phyloP scores from a whole-genome alignment of 1,140 invertebrate genomes.

The Ceratosolen solmsi region DNA sequence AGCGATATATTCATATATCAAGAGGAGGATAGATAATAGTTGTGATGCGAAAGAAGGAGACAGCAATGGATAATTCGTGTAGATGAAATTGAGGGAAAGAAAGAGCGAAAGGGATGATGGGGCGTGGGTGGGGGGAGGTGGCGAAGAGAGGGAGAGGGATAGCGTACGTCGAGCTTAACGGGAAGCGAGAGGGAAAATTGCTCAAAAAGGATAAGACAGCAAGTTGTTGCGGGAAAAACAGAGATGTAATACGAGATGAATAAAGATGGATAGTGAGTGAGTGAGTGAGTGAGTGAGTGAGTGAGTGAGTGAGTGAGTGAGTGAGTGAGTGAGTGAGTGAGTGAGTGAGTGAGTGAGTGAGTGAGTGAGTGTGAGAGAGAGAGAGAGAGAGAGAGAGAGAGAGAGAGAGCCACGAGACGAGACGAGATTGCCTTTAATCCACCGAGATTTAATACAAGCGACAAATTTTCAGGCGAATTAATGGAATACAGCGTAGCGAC shows the following conservation, averaged over 20 bases:
- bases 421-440: constrained; percentile 70
- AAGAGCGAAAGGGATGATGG: background rate
- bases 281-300: constrained; percentile 31
- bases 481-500: constrained; percentile 64
- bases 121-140: constrained; percentile 15
- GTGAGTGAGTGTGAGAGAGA: constrained; percentile 34
- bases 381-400: constrained; percentile 53
- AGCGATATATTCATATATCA: background rate
- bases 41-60: constrained; percentile 16
- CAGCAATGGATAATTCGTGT: constrained; percentile 34
- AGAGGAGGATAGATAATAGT: constrained; percentile 33
- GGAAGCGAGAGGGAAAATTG: constrained; percentile 28
- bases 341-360: constrained; percentile 47
- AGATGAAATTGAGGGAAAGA: constrained; percentile 32
- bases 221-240: constrained; percentile 42
- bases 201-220: constrained; percentile 46
- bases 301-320: constrained; percentile 1
- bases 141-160: too few species aligned
- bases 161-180: too few species aligned
- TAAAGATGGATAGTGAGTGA: constrained; percentile 50
- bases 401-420: constrained; percentile 46
- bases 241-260: background rate
- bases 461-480: constrained; percentile 72
- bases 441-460: constrained; percentile 71
- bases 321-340: background rate